A percentile compares a stretch with the other conserved stretches of the same genome.
Conservation (phyloP, 2,888 invertebrate species). For the Lasioglossum oenotherae region DNA sequence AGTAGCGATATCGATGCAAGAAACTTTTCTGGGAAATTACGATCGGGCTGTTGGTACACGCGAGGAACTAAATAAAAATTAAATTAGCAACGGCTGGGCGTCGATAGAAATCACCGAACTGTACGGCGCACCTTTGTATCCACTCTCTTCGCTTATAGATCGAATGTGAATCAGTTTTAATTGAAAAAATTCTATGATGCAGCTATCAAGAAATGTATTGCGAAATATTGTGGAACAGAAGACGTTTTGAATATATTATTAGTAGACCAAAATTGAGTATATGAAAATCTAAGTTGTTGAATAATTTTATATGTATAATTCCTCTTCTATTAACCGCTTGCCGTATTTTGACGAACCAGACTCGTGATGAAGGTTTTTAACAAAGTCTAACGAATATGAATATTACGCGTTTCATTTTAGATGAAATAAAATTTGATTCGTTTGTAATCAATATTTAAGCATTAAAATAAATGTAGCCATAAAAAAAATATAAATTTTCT, state of each 20-base stretch:
- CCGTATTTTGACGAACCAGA: too few relatives aligned
- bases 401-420: too few relatives aligned
- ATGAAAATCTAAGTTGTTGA: too few relatives aligned
- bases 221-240: background rate
- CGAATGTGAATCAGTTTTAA: background rate
- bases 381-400: too few relatives aligned
- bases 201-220: background rate
- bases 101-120: background rate
- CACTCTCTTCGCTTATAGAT: background rate
- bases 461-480: too few relatives aligned
- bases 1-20: background rate
- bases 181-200: background rate
- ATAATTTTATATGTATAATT: too few relatives aligned
- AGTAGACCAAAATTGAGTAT: too few relatives aligned
- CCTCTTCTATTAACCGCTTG: too few relatives aligned
- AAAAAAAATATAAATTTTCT: too few relatives aligned
- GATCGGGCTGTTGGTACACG: background rate
- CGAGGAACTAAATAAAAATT: conserved; percentile 15
- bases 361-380: too few relatives aligned
- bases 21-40: conserved; percentile 13
- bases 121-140: background rate
- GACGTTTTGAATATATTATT: background rate
- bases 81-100: background rate
- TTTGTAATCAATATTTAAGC: too few relatives aligned
- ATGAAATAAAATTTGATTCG: too few relatives aligned